Evolutionary conservation across 2,797 vertebrate genomes (phyloP), one percentile per base, ranked within the genome.

Genomic region (Takifugu rubripes): DNA sequence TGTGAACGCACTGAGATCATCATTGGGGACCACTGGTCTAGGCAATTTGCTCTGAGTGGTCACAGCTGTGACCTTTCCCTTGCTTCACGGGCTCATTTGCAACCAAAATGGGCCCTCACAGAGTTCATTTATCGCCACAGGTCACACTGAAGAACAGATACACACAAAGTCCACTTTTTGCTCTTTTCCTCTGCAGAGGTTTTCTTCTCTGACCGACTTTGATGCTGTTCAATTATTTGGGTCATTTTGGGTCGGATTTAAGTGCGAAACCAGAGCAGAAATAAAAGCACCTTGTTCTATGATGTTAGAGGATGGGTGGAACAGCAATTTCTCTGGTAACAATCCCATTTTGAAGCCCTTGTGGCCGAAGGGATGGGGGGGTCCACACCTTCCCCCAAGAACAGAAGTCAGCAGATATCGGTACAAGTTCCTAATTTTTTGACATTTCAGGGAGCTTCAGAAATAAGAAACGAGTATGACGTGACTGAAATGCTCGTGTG

Each of bases 201-300:
- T 55, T 42, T 46, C 66, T 29, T 58, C 16, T 77, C 70, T 68
- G 60, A 63, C 26, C 8, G 53, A 46, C 77, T 84, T 86, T 83
- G 77, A 84, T 81, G 78, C 78, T 67, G 69, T 77, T 68, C 21
- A 21, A 52, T 4, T 56, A 60, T 82, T 79, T 59, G 78, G 77
- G 79, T 80, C 75, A 78, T 72, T 74, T 82, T 76, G 27, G 45
- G 66, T 80, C 72, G 61, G 74, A 49, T 69, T 72, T 66, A 57
- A 59, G 69, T 68, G 77, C 61, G 78, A 72, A 75, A 76, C 43
- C 63, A 29, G 64, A 48, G 46, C 61, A 55, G 56, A 65, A 84
- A 84, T 83, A 74, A 86, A 83, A 85, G 68, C 44, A 25, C 49
- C 26, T 46, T 31, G 60, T 40, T 62, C 52, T 29, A 62, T 62